Evolutionary conservation across 2,797 vertebrate genomes (phyloP), one percentile per base, ranked within the genome.

Genomic region (Cottoperca gobio): DNA sequence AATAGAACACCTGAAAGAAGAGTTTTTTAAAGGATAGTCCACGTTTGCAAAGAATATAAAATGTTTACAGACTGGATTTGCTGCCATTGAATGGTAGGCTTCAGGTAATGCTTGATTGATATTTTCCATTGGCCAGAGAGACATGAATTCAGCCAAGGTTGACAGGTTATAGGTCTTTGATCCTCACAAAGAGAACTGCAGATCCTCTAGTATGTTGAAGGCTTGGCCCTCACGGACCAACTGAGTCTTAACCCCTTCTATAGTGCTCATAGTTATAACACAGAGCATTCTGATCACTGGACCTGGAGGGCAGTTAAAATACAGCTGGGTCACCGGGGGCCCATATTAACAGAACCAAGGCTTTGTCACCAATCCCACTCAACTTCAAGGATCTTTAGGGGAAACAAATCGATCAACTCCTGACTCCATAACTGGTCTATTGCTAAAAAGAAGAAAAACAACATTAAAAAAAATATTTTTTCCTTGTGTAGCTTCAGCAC

Each of bases 351-450:
- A 92, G 89, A 91, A 90, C 88, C 88, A 58, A 86, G 91, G 91
- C 91, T 92, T 92, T 92, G 88, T 88, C 89, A 85, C 91, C 90
- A 93, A 94, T 94, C 85, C 82, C 89, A 89, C 79, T 86, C 88
- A 90, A 91, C 86, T 86, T 90, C 69, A 65, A 78, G 81, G 91
- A 91, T 92, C 85, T 93, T 93, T 90, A 88, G 76, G 82, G 84
- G 88, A 92, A 92, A 90, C 87, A 81, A 90, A 94, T 94, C 89
- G 80, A 94, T 94, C 88, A 88, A 64, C 84, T 90, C 64, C 87
- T 82, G 86, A 88, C 88, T 93, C 76, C 80, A 86, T 86, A 88
- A 87, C 88, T 73, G 86, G 67, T 77, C 59, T 60, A 59, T 28
- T 23, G 64, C 50, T 67, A 61, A 11, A 54, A 55, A 82, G 58